Conservation (phyloP, 1,140 invertebrate genomes). For the Aphelinus certus region DNA sequence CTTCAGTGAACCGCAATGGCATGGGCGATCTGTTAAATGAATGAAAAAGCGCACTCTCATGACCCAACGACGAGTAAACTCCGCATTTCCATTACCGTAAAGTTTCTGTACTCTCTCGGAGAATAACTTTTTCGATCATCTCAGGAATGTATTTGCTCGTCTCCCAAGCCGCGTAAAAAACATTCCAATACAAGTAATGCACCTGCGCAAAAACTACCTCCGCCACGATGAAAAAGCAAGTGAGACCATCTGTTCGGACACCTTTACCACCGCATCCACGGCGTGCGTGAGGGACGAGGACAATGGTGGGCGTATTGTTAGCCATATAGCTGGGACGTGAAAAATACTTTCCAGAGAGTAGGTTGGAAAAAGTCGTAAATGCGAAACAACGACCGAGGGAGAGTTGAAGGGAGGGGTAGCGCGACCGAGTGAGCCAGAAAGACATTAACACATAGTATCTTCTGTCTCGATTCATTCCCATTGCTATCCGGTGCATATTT, state of each 20-base stretch:
- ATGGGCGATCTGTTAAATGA: no score
- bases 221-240: not conserved
- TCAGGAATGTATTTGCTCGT: not conserved
- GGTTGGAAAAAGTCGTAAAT: not conserved
- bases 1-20: no score
- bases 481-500: not conserved
- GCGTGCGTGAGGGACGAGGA: not conserved
- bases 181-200: conserved; percentile 2
- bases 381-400: not conserved
- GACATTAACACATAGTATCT: not conserved
- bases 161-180: not conserved
- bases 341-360: not conserved
- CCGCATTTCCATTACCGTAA: no score
- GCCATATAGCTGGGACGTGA: not conserved
- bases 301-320: not conserved
- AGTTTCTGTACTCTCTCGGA: no score
- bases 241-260: conserved; percentile 4
- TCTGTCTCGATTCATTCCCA: not conserved
- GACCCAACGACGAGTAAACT: no score
- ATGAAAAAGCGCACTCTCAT: no score
- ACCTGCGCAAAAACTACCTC: not conserved
- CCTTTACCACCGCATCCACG: not conserved
- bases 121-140: not conserved
- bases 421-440: not conserved
- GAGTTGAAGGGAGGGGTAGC: not conserved